phyloP scores from a whole-genome alignment of 2,888 invertebrate species.

The Sphaerophoria taeniata region DNA sequence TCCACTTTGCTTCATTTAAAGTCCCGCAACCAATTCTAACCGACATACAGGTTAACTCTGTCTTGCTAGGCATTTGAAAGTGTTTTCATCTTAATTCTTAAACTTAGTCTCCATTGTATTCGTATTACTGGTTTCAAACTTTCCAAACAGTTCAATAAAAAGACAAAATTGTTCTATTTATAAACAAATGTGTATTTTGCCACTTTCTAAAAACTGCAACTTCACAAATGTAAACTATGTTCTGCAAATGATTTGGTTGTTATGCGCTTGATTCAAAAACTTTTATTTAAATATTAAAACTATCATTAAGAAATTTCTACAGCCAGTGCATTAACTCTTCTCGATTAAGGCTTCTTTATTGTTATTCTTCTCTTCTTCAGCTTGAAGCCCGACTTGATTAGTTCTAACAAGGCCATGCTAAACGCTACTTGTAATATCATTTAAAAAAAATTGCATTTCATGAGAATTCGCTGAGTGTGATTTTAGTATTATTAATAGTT shows the following conservation, averaged over 20 bases:
- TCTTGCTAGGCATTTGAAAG: no score
- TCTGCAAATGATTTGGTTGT: conserved; percentile 48
- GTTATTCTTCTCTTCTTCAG: not conserved
- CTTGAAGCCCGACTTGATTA: not conserved
- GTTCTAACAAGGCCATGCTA: conserved; percentile 6
- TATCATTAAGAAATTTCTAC: conserved; percentile 48
- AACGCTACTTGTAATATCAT: conserved; percentile 2
- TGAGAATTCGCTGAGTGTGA: conserved; percentile 59
- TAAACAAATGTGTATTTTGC: conserved; percentile 26
- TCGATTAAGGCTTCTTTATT: not conserved
- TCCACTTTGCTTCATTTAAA: no score
- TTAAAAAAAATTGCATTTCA: conserved; percentile 29
- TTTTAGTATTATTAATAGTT: conserved; percentile 34
- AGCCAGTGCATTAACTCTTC: conserved; percentile 33
- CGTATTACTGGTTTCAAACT: not conserved
- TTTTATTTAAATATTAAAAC: conserved; percentile 38
- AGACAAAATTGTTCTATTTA: not conserved
- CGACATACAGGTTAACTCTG: no score
- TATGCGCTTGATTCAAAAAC: conserved; percentile 36
- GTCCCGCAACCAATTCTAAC: no score
- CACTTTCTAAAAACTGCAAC: conserved; percentile 35
- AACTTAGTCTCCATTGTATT: no score
- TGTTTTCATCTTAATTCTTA: no score
- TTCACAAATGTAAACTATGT: conserved; percentile 46
- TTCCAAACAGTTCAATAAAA: not conserved